Evolutionary conservation across 2,888 invertebrate genomes (phyloP).

Genomic region (Drosophila differens): DNA sequence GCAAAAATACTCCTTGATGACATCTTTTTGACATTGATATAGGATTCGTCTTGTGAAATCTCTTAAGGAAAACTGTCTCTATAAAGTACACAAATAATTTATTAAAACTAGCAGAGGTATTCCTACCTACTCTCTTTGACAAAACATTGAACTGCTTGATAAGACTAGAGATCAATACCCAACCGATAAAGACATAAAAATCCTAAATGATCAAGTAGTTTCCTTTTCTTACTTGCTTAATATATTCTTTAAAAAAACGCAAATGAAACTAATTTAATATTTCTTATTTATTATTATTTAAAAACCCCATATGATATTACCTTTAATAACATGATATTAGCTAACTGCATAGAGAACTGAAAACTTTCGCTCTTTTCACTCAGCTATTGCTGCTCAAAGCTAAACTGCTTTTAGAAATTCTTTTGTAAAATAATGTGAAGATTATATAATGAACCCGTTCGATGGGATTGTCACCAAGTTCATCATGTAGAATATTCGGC

Average conservation of each 20-base stretch:
- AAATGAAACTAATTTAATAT: neutral
- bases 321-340: neutral
- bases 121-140: neutral
- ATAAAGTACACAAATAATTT: neutral
- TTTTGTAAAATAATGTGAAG: neutral
- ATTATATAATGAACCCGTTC: neutral
- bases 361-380: neutral
- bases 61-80: neutral
- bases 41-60: neutral
- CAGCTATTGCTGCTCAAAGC: neutral
- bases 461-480: neutral
- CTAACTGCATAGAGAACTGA: neutral
- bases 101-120: neutral
- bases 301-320: neutral
- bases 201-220: neutral
- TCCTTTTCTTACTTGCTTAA: neutral
- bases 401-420: neutral
- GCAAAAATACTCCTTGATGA: neutral
- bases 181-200: neutral
- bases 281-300: neutral
- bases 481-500: neutral
- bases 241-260: neutral
- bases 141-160: neutral
- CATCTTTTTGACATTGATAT: neutral
- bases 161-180: neutral